These are phyloP conservation scores for Conus ventricosus DNA, from an alignment of 1,140 invertebrate species.

Conservation along the genomic window DNA sequence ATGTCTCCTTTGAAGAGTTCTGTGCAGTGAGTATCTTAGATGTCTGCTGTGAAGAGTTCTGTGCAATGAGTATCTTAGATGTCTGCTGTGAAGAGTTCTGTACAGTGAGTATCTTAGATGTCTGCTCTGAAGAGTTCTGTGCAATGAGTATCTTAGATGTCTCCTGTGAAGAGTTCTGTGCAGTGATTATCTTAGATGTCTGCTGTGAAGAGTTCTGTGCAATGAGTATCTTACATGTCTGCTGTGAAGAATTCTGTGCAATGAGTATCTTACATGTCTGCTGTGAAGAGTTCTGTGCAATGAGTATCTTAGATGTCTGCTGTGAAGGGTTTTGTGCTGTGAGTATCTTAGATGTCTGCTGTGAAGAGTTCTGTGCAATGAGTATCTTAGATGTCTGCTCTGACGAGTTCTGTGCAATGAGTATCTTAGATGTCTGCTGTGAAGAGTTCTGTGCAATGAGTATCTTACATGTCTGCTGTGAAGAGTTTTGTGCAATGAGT, in stretches of 20 bases:
- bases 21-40: constrained; percentile 69
- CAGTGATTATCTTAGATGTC: constrained; percentile 65
- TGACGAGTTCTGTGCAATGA: constrained; percentile 76
- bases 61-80: constrained; percentile 66
- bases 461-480: constrained; percentile 70
- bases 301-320: constrained; percentile 67
- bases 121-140: constrained; percentile 77
- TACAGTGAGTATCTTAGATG: constrained; percentile 64
- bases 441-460: constrained; percentile 76
- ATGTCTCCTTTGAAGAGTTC: constrained; percentile 76
- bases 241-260: constrained; percentile 76
- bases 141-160: constrained; percentile 66
- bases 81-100: constrained; percentile 76
- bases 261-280: constrained; percentile 69
- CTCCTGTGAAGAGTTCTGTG: constrained; percentile 76
- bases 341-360: constrained; percentile 67
- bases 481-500: constrained; percentile 76
- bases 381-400: constrained; percentile 69
- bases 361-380: constrained; percentile 76
- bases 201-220: constrained; percentile 77
- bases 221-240: constrained; percentile 67
- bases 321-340: constrained; percentile 76
- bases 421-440: constrained; percentile 69
- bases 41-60: constrained; percentile 76
- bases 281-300: constrained; percentile 76